Percentiles rank a stretch among this genome's conserved stretches.
phyloP scores from a whole-genome alignment of 53 echinoderm and acorn worm species.

The Hippasteria phrygiana region DNA sequence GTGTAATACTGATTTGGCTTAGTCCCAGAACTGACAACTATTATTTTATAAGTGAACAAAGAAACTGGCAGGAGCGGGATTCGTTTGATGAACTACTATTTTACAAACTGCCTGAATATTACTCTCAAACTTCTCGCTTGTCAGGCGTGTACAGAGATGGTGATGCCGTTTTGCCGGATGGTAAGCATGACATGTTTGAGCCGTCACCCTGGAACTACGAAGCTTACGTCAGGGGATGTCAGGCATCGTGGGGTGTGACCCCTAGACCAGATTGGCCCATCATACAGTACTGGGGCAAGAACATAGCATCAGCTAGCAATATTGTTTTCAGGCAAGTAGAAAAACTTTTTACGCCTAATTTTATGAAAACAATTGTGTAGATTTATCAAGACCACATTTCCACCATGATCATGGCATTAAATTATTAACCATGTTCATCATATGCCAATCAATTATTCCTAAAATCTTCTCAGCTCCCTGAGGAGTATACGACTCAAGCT shows the following conservation, averaged over 20 bases:
- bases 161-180: constrained; percentile 91
- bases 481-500: too few species aligned
- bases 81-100: neutral
- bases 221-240: constrained; percentile 61
- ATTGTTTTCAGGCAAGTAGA: constrained; percentile 85
- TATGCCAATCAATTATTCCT: too few species aligned
- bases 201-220: constrained; percentile 80
- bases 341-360: neutral
- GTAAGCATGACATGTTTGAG: constrained; percentile 91
- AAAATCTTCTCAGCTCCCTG: too few species aligned
- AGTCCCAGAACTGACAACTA: too few species aligned
- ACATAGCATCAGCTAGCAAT: constrained; percentile 83
- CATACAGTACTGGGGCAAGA: constrained; percentile 87
- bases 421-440: too few species aligned
- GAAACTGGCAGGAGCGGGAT: too few species aligned
- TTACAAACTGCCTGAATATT: neutral
- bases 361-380: neutral
- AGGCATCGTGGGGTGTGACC: constrained; percentile 74
- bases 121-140: neutral
- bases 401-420: too few species aligned
- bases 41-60: too few species aligned
- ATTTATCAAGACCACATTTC: neutral
- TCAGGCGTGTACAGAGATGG: constrained; percentile 95
- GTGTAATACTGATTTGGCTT: too few species aligned
- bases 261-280: constrained; percentile 85